Evolutionary conservation across 2,888 invertebrate species (phyloP).

Genomic region (Allygus modestus): DNA sequence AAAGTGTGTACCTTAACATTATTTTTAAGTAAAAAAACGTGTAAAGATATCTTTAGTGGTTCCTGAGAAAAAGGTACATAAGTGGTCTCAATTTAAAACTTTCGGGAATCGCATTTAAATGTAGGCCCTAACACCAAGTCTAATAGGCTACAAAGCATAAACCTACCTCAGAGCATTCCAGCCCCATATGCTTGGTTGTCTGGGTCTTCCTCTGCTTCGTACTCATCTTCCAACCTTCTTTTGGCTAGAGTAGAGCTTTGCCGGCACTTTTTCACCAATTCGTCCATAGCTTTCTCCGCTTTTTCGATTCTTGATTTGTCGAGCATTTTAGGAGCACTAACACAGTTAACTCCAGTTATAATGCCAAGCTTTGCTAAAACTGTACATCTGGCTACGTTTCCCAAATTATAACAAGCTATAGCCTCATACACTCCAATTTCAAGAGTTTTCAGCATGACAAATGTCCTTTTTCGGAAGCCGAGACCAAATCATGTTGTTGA

Average conservation of each 20-base stretch:
- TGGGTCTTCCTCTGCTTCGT: constrained; percentile 33
- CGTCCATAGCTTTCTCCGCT: constrained; percentile 29
- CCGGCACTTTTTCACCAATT: constrained; percentile 12
- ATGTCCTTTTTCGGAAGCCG: constrained; percentile 21
- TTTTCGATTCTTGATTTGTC: constrained; percentile 33
- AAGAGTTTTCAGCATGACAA: not conserved
- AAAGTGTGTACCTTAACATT: too few relatives aligned
- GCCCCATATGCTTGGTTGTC: constrained; percentile 38
- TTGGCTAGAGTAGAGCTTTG: not conserved
- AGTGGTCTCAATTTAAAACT: constrained; percentile 10
- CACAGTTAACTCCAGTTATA: constrained; percentile 24
- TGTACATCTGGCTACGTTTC: constrained; percentile 28
- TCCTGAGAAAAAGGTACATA: too few relatives aligned
- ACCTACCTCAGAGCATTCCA: constrained; percentile 46
- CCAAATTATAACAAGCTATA: not conserved
- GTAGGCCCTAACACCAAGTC: not conserved
- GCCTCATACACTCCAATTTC: not conserved
- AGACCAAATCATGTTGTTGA: constrained; percentile 22
- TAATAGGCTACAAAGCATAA: not conserved
- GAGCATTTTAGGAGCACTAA: constrained; percentile 8
- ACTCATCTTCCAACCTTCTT: constrained; percentile 38
- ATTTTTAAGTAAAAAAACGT: not conserved
- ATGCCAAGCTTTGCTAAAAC: constrained; percentile 35
- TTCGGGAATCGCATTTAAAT: constrained; percentile 27
- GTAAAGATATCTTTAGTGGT: constrained; percentile 38